Evolutionary conservation across 2,113 vertebrate species (phyloP).

Genomic region (Thinocorus orbignyianus): DNA sequence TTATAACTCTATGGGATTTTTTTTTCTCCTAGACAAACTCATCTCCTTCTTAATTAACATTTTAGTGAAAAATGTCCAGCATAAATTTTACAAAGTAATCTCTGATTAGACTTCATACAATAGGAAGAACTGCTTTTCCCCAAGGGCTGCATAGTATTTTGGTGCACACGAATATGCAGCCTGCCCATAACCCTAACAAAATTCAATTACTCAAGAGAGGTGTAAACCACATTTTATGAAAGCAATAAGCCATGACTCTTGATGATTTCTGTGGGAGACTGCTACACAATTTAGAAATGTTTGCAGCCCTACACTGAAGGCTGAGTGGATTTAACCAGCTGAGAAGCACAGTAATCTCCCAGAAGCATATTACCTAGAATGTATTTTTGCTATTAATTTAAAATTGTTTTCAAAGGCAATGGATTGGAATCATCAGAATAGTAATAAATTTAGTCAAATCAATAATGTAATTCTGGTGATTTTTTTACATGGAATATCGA

Average conservation of each 20-base stretch:
- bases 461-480: slow-evolving; percentile 25
- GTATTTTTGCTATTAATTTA: slow-evolving; percentile 17
- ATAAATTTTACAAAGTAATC: slow-evolving; percentile 16
- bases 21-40: not conserved
- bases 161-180: not conserved
- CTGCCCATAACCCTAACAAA: slow-evolving; percentile 33
- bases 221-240: slow-evolving; percentile 59
- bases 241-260: slow-evolving; percentile 49
- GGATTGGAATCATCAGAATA: not conserved
- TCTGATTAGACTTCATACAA: not conserved
- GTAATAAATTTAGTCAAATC: slow-evolving; percentile 23
- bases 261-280: slow-evolving; percentile 37
- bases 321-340: slow-evolving; percentile 28
- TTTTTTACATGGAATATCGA: slow-evolving; percentile 22
- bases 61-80: slow-evolving; percentile 27
- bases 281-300: not conserved
- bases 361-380: not conserved
- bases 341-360: slow-evolving; percentile 6
- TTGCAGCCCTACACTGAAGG: not conserved
- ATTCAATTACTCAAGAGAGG: slow-evolving; percentile 58
- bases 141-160: not conserved
- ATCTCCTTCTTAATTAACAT: slow-evolving; percentile 36
- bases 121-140: not conserved
- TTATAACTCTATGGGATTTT: not conserved
- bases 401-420: slow-evolving; percentile 36